Evolutionary conservation across 2,113 vertebrate genomes (phyloP).

Genomic region (Perccottus glenii): DNA sequence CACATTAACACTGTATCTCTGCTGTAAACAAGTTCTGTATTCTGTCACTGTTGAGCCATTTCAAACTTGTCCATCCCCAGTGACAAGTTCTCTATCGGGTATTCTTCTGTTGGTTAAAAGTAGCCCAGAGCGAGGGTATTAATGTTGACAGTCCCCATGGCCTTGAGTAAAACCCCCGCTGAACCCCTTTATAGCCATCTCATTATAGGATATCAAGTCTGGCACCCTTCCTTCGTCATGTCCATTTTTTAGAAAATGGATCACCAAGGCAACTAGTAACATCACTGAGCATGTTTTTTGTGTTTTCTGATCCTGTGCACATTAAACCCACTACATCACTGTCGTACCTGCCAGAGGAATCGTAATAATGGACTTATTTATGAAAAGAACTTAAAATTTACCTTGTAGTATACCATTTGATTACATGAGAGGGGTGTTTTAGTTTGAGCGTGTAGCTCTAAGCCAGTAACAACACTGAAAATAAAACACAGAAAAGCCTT

Average conservation of each 20-base stretch:
- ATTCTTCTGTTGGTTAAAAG: neutral
- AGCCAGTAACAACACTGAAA: no score
- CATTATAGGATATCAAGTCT: constrained; percentile 13
- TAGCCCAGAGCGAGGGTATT: neutral
- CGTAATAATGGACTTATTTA: neutral
- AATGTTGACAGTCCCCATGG: no score
- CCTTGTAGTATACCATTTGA: no score
- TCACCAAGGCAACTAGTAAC: constrained; percentile 1
- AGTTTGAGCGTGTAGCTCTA: no score
- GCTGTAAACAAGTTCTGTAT: constrained; percentile 2
- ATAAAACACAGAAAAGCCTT: no score
- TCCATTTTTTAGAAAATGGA: constrained; percentile 8
- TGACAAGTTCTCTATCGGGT: constrained; percentile 1
- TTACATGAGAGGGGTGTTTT: no score
- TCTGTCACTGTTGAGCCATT: constrained; percentile 6
- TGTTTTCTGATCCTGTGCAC: constrained; percentile 1
- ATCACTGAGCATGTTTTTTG: neutral
- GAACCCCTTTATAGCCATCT: constrained; percentile 3
- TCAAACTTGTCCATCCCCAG: neutral
- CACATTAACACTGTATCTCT: neutral
- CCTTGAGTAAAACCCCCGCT: neutral
- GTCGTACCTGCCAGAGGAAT: neutral
- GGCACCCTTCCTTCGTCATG: neutral
- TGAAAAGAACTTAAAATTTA: no score
- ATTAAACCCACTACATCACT: constrained; percentile 5